phyloP scores from a whole-genome alignment of 1,140 invertebrate genomes.

The Drosophila kepulauana region DNA sequence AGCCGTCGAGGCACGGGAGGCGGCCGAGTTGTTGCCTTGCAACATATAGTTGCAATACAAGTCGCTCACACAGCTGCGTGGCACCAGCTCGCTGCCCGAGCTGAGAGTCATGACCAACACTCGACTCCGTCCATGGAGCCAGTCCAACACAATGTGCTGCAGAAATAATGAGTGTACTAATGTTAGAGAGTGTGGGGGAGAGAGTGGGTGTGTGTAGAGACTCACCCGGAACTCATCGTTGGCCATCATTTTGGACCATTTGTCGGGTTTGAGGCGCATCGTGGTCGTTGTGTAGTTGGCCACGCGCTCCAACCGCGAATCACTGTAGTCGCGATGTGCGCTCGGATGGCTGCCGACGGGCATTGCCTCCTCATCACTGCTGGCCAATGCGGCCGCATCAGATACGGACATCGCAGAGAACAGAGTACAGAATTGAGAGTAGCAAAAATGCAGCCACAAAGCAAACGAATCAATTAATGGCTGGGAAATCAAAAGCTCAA shows the following conservation, averaged over 20 bases:
- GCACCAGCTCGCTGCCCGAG: constrained; percentile 84
- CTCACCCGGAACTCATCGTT: constrained; percentile 86
- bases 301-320: constrained; percentile 74
- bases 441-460: constrained; percentile 36
- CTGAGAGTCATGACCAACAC: constrained; percentile 87
- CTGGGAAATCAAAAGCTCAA: constrained; percentile 59
- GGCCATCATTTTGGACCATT: constrained; percentile 91
- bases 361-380: constrained; percentile 66
- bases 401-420: constrained; percentile 15
- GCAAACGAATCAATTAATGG: constrained; percentile 61
- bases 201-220: background rate
- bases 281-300: constrained; percentile 86
- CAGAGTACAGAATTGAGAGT: background rate
- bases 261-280: constrained; percentile 90
- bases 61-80: constrained; percentile 68
- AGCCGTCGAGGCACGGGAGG: constrained; percentile 86
- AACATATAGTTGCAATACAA: constrained; percentile 68
- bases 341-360: constrained; percentile 30
- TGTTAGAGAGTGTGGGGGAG: background rate
- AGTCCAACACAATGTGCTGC: constrained; percentile 85
- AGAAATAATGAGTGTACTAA: background rate
- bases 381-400: constrained; percentile 57
- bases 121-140: constrained; percentile 86
- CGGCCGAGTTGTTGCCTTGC: constrained; percentile 58
- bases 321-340: constrained; percentile 64